phyloP scores from a whole-genome alignment of 1,140 invertebrate species.

The Triops cancriformis region DNA sequence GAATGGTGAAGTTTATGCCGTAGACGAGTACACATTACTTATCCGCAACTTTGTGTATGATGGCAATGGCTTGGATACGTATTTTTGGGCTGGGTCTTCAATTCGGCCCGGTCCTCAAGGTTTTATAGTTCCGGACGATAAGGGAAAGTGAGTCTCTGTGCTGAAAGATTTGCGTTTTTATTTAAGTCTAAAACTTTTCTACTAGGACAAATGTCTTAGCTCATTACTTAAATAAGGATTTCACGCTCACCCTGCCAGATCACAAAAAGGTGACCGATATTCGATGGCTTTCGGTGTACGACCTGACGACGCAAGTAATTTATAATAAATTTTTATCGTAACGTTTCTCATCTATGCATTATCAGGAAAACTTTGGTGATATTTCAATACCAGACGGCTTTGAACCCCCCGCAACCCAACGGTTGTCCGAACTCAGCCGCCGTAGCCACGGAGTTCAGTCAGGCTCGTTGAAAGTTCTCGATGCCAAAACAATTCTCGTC shows the following conservation, averaged over 20 bases:
- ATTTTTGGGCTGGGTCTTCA: slow-evolving; percentile 80
- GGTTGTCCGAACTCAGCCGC: slow-evolving; percentile 58
- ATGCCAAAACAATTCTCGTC: slow-evolving; percentile 70
- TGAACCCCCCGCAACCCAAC: slow-evolving; percentile 68
- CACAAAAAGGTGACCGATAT: slow-evolving; percentile 77
- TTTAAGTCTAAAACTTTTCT: slow-evolving; percentile 32
- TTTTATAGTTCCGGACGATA: slow-evolving; percentile 80
- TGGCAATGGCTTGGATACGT: slow-evolving; percentile 69
- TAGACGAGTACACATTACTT: slow-evolving; percentile 74
- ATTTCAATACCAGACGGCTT: slow-evolving; percentile 85
- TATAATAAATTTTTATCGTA: neutral
- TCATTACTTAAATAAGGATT: slow-evolving; percentile 76
- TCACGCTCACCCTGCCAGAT: slow-evolving; percentile 72
- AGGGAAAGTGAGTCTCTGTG: slow-evolving; percentile 56
- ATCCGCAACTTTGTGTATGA: slow-evolving; percentile 81
- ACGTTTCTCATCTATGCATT: slow-evolving; percentile 21
- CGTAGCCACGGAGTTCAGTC: slow-evolving; percentile 59
- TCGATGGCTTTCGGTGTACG: slow-evolving; percentile 84
- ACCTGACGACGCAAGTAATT: slow-evolving; percentile 63
- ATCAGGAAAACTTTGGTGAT: slow-evolving; percentile 74
- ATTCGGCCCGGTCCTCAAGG: slow-evolving; percentile 79
- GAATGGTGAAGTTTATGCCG: slow-evolving; percentile 77
- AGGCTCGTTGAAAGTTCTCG: slow-evolving; percentile 62
- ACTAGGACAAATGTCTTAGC: slow-evolving; percentile 75
- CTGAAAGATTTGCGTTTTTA: too few relatives aligned